Base-by-base conservation (phyloP, 2,797 vertebrate genomes). In the Etheostoma perlongum region DNA sequence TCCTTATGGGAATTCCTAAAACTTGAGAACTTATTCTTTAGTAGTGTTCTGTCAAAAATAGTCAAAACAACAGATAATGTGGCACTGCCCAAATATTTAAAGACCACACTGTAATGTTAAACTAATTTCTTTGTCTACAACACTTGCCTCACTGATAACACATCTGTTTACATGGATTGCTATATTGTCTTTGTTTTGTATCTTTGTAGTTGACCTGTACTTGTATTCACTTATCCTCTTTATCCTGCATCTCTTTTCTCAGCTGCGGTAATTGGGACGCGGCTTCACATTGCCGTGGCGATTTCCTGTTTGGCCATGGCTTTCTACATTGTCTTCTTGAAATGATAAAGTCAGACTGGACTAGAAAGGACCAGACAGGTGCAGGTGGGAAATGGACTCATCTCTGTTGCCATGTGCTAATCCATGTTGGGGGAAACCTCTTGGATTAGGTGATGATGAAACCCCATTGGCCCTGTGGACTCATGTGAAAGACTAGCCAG, bases 191-290 rank as follows among this genome's bases (percentile, higher is more conserved):
- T 59, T 59, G 8, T 52, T 58, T 8, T 68, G 10, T n/a, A 4
- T 68, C 11, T 72, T 25, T 30, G 5, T 14, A 12, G 25, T 18
- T 76, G 47, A 15, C n/a, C 1, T 52, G 6, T 16, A 2, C 21
- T 48, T 74, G 57, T 51, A 9, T 19, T 63, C 2, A 53, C 25
- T 72, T 10, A 21, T 25, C 46, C 16, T 68, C 13, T 23, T 42
- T 1, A 16, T 67, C 14, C 15, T 62, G 46, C 5, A 0, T 77
- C 33, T 85, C 36, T 79, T 18, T 72, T 65, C 57, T 71, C 82
- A 99, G 97, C 97, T 60, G 96, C 97, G 12, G 91, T 99, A 83
- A 99, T 98, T 13, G 97, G 98, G 76, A 96, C 96, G 25, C 94
- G 97, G 59, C 96, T 99, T 68, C 97, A 98, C 48, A 89, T 97